A percentile compares a stretch with the other conserved stretches of the same genome.
Conservation (phyloP, 2,888 invertebrate species). For the Scrobipalpa costella region DNA sequence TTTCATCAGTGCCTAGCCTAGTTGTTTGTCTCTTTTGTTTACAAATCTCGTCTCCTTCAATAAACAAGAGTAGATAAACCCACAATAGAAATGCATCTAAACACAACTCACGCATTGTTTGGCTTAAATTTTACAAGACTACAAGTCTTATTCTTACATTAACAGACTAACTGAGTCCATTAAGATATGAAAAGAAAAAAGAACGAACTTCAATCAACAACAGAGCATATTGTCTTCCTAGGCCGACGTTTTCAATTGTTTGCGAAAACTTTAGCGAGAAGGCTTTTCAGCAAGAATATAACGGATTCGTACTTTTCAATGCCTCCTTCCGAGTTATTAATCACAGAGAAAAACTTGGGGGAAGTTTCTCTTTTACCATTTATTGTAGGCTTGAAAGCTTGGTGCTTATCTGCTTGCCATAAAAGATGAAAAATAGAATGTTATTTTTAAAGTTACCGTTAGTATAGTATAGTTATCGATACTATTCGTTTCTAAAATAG, state of each 20-base stretch:
- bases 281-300: conserved; percentile 9
- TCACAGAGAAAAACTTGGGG: not conserved
- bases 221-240: conserved; percentile 26
- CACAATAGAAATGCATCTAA: conserved; percentile 49
- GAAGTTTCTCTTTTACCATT: not conserved
- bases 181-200: conserved; percentile 37
- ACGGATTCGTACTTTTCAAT: conserved; percentile 11
- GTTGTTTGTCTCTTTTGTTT: conserved; percentile 57
- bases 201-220: conserved; percentile 31
- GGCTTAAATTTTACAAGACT: conserved; percentile 35
- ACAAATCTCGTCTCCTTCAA: conserved; percentile 44
- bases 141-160: conserved; percentile 26
- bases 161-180: conserved; percentile 37
- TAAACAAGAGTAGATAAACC: conserved; percentile 52
- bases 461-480: too few species aligned
- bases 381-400: too few species aligned
- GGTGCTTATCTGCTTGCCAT: too few species aligned
- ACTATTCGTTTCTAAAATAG: too few species aligned
- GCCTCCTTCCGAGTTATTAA: not conserved
- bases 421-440: not conserved
- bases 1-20: too few species aligned
- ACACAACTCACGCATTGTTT: conserved; percentile 50
- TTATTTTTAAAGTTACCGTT: too few species aligned
- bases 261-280: conserved; percentile 6
- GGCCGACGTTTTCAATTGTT: conserved; percentile 16